Conservation (phyloP, 2,888 invertebrate genomes). For the Bedellia somnulentella region DNA sequence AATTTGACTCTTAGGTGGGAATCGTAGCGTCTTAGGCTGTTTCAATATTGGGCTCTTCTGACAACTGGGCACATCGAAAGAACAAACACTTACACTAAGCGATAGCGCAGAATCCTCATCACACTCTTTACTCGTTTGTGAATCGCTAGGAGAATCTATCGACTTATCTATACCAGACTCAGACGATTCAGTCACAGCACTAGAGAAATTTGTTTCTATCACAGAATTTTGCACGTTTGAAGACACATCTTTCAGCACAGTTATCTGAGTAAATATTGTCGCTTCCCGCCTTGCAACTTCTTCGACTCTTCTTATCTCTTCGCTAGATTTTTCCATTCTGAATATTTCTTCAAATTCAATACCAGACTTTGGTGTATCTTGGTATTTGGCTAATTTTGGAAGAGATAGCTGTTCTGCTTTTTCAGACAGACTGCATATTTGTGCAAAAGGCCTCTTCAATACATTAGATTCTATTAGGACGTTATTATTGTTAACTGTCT, state of each 20-base stretch:
- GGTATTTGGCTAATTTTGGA: conserved; percentile 16
- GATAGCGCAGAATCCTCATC: conserved; percentile 50
- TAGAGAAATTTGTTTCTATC: conserved; percentile 46
- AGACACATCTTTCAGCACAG: conserved; percentile 46
- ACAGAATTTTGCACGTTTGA: conserved; percentile 44
- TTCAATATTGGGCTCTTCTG: conserved; percentile 77
- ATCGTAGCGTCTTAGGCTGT: conserved; percentile 79
- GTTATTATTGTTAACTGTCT: conserved; percentile 50
- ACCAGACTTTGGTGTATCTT: conserved; percentile 8
- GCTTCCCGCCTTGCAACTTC: conserved; percentile 43
- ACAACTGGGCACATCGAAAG: conserved; percentile 30
- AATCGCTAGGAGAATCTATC: conserved; percentile 49
- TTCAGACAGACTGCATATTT: conserved; percentile 35
- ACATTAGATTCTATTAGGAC: conserved; percentile 37
- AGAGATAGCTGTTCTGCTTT: conserved; percentile 21
- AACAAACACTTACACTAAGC: conserved; percentile 43
- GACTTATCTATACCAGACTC: conserved; percentile 53
- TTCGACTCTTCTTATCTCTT: conserved; percentile 29
- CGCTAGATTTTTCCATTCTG: conserved; percentile 11
- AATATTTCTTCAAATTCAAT: conserved; percentile 13
- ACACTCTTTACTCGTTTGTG: conserved; percentile 48
- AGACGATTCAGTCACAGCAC: conserved; percentile 38
- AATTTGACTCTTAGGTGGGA: conserved; percentile 64
- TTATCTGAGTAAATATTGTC: conserved; percentile 48
- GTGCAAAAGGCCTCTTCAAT: conserved; percentile 43